Base-by-base conservation (phyloP, 2,797 vertebrate species). In the Paratrypauchen microcephalus region DNA sequence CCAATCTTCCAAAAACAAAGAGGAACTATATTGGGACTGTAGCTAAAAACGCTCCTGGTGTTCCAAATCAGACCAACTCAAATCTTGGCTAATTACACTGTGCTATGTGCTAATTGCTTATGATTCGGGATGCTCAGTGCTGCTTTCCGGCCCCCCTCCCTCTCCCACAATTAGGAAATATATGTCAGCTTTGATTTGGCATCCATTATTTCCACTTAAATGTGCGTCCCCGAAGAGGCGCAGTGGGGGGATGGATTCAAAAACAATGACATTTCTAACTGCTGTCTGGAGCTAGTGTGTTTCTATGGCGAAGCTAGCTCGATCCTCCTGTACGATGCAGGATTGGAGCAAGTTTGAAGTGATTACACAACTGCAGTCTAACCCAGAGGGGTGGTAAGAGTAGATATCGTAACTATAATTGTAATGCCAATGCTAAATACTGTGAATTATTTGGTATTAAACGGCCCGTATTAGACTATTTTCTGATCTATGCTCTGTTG, bases 81-180 rank as follows among this genome's bases (percentile, higher is more conserved):
- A 96, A 96, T 95, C 94, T 95, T 97, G 96, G 95, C 94, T 96
- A 98, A 98, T 98, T 97, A 97, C 89, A 93, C 93, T 79, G 91
- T 93, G 94, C 92, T 93, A 97, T 97, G 96, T 97, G 96, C 94
- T 97, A 98, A 98, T 99, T 98, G 96, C 94, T 91, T 91, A 94
- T 91, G 92, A 96, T 97, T 97, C 95, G 84, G 95, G 93, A 94
- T 94, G 94, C 95, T 93, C 92, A 94, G 94, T 93, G 94, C 95
- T 93, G 94, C 83, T 95, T 95, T 66, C 79, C 93, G 91, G 93
- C 89, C 76, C 91, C 91, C 93, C 93, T 24, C 26, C 94, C 90
- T 92, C 94, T 92, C 91, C 93, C 94, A 95, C 95, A 97, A 96
- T 97, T 97, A 93, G 92, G 95, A 95, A 95, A 94, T 95, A 96